Conservation (phyloP, 35 echinoderm and acorn worm species). For the Nesometra sesokonis region DNA sequence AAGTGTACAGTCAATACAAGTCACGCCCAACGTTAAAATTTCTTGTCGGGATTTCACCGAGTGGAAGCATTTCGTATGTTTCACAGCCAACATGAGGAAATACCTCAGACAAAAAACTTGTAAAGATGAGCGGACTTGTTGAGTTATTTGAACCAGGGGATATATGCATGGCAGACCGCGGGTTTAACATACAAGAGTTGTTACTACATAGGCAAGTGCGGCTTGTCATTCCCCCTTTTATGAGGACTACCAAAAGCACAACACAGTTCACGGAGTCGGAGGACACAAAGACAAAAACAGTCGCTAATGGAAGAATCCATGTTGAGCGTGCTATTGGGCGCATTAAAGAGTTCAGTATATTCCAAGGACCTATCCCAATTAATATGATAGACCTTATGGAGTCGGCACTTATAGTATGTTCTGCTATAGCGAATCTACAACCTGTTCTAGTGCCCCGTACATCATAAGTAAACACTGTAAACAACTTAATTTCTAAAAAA, state of each 20-base stretch:
- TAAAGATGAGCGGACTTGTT: constrained; percentile 29
- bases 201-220: constrained; percentile 51
- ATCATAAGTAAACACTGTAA: too few relatives aligned
- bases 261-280: constrained; percentile 53
- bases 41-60: constrained; percentile 52
- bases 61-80: constrained; percentile 48
- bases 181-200: constrained; percentile 75
- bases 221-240: constrained; percentile 62
- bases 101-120: constrained; percentile 51
- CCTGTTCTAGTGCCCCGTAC: too few relatives aligned
- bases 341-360: too few relatives aligned
- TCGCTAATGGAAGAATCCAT: too few relatives aligned
- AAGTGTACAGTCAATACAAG: constrained; percentile 71
- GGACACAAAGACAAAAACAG: too few relatives aligned
- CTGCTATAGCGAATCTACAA: too few relatives aligned
- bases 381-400: too few relatives aligned
- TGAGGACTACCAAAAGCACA: constrained; percentile 26
- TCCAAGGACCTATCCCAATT: too few relatives aligned
- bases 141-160: constrained; percentile 46
- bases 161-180: constrained; percentile 53
- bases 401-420: too few relatives aligned
- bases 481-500: too few relatives aligned
- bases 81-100: constrained; percentile 56
- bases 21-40: constrained; percentile 35
- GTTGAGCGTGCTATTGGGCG: too few relatives aligned